These are phyloP conservation scores for Epizoanthus stellaris DNA, from an alignment of 92 coral and sea anemone species.

Conservation along the genomic window DNA sequence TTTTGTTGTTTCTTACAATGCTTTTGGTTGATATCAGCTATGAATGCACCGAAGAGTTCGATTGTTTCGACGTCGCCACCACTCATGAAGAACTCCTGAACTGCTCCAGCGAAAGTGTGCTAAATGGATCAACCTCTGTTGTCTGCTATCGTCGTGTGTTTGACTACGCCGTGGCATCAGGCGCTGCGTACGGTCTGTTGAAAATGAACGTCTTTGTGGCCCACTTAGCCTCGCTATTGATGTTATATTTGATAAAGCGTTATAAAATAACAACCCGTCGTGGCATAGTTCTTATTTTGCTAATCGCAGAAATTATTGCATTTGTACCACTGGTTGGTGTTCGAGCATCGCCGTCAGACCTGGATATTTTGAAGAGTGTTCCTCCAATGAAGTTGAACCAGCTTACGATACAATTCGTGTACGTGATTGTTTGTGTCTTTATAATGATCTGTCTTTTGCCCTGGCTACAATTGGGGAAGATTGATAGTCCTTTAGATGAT, in stretches of 20 bases:
- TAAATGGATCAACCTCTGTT: not conserved
- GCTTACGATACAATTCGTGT: not conserved
- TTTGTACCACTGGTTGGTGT: not conserved
- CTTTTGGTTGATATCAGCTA: not conserved
- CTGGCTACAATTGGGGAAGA: not conserved
- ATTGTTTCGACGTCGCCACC: not conserved
- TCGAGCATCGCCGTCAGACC: not conserved
- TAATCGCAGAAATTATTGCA: not conserved
- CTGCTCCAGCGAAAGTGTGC: conserved; percentile 1
- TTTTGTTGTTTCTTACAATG: not conserved
- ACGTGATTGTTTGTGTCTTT: not conserved
- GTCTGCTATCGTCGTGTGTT: not conserved
- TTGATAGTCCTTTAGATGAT: not conserved
- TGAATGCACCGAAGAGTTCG: not conserved
- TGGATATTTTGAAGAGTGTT: not conserved
- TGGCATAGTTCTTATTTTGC: not conserved
- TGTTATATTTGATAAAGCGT: not conserved
- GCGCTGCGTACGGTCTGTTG: conserved; percentile 1
- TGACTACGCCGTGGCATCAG: not conserved
- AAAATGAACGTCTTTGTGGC: not conserved
- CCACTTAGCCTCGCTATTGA: not conserved
- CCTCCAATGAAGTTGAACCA: not conserved
- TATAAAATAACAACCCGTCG: not conserved
- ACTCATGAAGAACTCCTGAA: not conserved
- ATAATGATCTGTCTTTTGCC: not conserved